Percentiles rank a stretch among this genome's conserved stretches.
phyloP scores from a whole-genome alignment of 2,888 invertebrate genomes.

The Lithosia quadra region DNA sequence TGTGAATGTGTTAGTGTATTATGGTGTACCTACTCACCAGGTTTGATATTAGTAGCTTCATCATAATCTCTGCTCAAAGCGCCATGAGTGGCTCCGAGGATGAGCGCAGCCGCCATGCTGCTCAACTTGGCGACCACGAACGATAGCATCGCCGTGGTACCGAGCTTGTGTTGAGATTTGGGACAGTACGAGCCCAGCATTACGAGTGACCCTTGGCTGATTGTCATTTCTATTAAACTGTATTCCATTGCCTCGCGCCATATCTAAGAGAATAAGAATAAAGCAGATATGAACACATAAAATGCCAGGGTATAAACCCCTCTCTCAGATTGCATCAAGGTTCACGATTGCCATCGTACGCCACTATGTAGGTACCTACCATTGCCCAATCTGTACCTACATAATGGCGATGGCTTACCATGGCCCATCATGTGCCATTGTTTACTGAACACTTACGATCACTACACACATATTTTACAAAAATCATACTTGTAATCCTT shows the following conservation, averaged over 20 bases:
- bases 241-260: constrained; percentile 81
- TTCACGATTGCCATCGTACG: too few relatives aligned
- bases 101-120: constrained; percentile 64
- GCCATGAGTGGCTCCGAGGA: constrained; percentile 73
- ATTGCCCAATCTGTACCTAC: too few relatives aligned
- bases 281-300: not conserved
- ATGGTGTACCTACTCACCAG: constrained; percentile 67
- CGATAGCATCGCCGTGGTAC: constrained; percentile 65
- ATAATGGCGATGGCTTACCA: too few relatives aligned
- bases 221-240: constrained; percentile 72
- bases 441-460: not conserved
- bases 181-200: constrained; percentile 79
- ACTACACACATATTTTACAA: not conserved
- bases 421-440: too few relatives aligned
- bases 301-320: too few relatives aligned
- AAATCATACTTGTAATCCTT: constrained; percentile 63
- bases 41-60: constrained; percentile 63
- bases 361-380: too few relatives aligned
- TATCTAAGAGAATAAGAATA: constrained; percentile 57
- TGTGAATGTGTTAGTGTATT: too few relatives aligned
- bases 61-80: constrained; percentile 74
- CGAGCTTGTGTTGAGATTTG: constrained; percentile 64
- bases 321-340: too few relatives aligned
- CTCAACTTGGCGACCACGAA: constrained; percentile 67
- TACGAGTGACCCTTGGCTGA: constrained; percentile 74